A percentile compares a stretch with the other conserved stretches of the same genome.
These are phyloP conservation scores for Rhinopomastus cyanomelas DNA, from an alignment of 2,113 vertebrate species.

Conservation along the genomic window DNA sequence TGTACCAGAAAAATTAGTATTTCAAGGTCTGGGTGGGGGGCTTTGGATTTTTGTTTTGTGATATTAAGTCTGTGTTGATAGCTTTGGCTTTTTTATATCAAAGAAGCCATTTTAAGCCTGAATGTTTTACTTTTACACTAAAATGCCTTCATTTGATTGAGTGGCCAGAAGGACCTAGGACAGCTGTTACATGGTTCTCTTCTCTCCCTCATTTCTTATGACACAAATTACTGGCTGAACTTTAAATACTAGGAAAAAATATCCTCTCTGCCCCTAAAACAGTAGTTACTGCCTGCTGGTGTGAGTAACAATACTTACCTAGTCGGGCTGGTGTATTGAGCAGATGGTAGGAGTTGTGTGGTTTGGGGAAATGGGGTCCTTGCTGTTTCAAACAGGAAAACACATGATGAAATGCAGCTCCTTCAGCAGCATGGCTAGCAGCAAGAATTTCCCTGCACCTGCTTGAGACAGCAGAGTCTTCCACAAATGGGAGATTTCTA, in stretches of 20 bases:
- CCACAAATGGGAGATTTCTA: background rate
- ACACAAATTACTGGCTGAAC: background rate
- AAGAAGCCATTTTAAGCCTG: background rate
- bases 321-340: background rate
- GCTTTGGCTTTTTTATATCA: background rate
- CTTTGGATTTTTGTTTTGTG: background rate
- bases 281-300: background rate
- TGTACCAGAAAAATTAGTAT: background rate
- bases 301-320: background rate
- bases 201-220: background rate
- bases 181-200: background rate
- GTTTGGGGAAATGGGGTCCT: background rate
- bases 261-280: background rate
- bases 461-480: background rate
- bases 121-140: background rate
- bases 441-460: background rate
- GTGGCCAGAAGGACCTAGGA: background rate
- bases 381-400: background rate
- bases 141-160: background rate
- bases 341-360: background rate
- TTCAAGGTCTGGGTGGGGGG: background rate
- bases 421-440: background rate
- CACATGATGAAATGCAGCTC: rapidly evolving
- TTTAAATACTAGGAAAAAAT: background rate
- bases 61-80: background rate